Conservation (phyloP, 2,888 invertebrate genomes). For the Parthenolecanium corni region DNA sequence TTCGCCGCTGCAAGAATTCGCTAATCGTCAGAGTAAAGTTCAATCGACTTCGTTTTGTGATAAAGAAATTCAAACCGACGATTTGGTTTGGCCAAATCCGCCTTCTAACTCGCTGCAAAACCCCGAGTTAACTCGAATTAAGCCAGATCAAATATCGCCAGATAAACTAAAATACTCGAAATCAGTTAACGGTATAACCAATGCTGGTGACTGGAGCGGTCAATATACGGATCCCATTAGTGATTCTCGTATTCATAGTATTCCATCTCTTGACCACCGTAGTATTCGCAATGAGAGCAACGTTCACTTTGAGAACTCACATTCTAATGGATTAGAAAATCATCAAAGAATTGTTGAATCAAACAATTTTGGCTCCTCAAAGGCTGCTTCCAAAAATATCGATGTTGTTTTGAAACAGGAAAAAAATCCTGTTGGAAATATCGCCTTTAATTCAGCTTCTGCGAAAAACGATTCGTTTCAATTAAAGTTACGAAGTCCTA, state of each 20-base stretch:
- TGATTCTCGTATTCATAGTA: not conserved
- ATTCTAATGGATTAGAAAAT: not conserved
- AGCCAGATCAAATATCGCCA: not conserved
- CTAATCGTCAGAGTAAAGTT: not conserved
- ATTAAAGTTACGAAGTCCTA: slow-evolving; percentile 27
- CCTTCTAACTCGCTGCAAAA: not conserved
- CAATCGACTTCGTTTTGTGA: not conserved
- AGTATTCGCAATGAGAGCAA: not conserved
- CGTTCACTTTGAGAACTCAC: not conserved
- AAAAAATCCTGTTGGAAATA: not conserved
- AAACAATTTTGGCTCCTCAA: no score
- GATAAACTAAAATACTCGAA: not conserved
- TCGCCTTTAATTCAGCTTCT: not conserved
- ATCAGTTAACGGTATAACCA: not conserved
- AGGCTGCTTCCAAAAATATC: not conserved
- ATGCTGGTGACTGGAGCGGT: not conserved
- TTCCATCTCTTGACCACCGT: not conserved
- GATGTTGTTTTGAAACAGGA: not conserved
- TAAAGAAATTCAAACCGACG: slow-evolving; percentile 9
- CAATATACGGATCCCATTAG: not conserved
- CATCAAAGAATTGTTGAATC: not conserved
- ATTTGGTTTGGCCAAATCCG: not conserved
- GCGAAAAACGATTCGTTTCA: slow-evolving; percentile 10
- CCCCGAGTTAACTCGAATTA: not conserved
- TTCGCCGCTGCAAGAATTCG: slow-evolving; percentile 13